Evolutionary conservation across 2,113 vertebrate species (phyloP).

Genomic region (Brachyhypopomus occidentalis): DNA sequence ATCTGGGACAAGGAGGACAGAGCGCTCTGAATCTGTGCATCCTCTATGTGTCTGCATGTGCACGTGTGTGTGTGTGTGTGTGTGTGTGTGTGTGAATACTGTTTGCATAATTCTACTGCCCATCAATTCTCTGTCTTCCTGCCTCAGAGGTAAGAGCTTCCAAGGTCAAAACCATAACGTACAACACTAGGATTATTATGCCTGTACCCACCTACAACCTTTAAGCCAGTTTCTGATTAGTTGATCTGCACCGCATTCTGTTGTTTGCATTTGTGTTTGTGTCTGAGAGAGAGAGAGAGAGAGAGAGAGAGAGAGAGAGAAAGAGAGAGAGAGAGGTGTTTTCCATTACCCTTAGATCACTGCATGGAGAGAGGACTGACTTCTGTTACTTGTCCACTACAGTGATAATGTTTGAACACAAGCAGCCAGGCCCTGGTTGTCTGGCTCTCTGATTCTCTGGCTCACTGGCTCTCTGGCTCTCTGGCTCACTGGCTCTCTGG

Average conservation of each 20-base stretch:
- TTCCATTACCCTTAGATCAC: slow-evolving; percentile 8
- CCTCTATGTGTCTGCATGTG: slow-evolving; percentile 50
- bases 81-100: slow-evolving; percentile 46
- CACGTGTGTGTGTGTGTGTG: slow-evolving; percentile 53
- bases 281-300: background rate
- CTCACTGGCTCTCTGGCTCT: background rate
- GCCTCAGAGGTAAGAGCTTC: slow-evolving; percentile 62
- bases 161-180: slow-evolving; percentile 70
- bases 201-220: slow-evolving; percentile 69
- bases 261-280: background rate
- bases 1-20: slow-evolving; percentile 17
- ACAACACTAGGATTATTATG: slow-evolving; percentile 56
- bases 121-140: slow-evolving; percentile 64
- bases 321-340: background rate
- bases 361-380: background rate
- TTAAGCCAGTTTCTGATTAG: slow-evolving; percentile 57
- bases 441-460: background rate
- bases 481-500: slow-evolving; percentile 10
- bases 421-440: background rate
- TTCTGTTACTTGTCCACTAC: background rate
- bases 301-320: background rate
- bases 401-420: slow-evolving; percentile 14
- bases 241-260: slow-evolving; percentile 29
- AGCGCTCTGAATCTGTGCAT: background rate
- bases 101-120: slow-evolving; percentile 51